These are phyloP conservation scores for Spea hammondii DNA, from an alignment of 2,797 vertebrate genomes.

Conservation along the genomic window DNA sequence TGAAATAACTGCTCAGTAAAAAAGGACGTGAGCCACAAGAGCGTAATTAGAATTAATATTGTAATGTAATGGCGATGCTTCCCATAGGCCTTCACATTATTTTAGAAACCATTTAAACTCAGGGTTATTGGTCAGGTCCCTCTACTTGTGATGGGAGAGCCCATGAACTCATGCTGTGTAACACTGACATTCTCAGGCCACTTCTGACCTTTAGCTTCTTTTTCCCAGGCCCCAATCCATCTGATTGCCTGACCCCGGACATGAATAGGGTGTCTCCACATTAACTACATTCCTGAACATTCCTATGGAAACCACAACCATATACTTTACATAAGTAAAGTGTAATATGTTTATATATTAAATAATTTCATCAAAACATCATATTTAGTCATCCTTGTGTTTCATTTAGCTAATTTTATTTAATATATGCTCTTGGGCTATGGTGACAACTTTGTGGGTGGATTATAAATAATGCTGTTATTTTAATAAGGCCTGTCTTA, in stretches of 20 bases:
- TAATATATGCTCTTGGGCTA: no score
- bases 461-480: no score
- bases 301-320: no score
- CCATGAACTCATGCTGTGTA: constrained; percentile 13
- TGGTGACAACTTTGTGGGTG: no score
- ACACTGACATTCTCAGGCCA: constrained; percentile 24
- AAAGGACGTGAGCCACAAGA: no score
- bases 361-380: not conserved
- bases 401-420: not conserved
- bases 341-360: not conserved
- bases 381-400: not conserved
- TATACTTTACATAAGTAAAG: no score
- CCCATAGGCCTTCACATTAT: no score
- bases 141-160: constrained; percentile 1
- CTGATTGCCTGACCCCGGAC: constrained; percentile 14
- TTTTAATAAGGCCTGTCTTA: no score
- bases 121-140: not conserved
- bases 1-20: no score
- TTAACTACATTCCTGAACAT: constrained; percentile 1
- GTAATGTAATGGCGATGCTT: not conserved
- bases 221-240: constrained; percentile 19
- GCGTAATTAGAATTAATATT: not conserved
- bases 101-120: no score
- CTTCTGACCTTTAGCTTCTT: constrained; percentile 17
- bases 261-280: not conserved